Conservation (phyloP, 2,888 invertebrate genomes). For the Scaptomyza flava region DNA sequence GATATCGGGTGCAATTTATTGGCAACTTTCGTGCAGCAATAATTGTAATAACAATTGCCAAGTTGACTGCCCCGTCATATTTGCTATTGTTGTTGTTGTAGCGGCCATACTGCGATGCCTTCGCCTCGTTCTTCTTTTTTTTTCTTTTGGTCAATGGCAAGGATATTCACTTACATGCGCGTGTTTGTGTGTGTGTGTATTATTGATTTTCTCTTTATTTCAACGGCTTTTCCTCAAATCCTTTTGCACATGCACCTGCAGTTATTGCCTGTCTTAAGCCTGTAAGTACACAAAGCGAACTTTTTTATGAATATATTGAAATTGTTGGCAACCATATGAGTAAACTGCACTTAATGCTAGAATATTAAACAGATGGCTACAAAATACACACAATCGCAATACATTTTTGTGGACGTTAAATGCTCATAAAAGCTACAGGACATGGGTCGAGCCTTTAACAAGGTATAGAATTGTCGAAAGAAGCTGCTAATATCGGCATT, state of each 20-base stretch:
- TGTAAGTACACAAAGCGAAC: conserved; percentile 33
- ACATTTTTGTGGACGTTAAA: conserved; percentile 33
- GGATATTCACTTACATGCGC: conserved; percentile 66
- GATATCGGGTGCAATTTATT: conserved; percentile 14
- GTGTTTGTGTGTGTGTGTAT: conserved; percentile 42
- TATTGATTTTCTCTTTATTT: conserved; percentile 63
- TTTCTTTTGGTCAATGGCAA: conserved; percentile 33
- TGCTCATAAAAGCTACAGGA: conserved; percentile 28
- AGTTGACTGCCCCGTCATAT: conserved; percentile 56
- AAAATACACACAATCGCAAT: neutral
- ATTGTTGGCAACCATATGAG: conserved; percentile 12
- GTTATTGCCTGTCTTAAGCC: conserved; percentile 35
- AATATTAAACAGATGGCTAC: conserved; percentile 33
- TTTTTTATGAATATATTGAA: conserved; percentile 21
- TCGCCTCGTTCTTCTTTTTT: conserved; percentile 14
- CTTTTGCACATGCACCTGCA: conserved; percentile 54
- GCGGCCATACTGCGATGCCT: conserved; percentile 57
- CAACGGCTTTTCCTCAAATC: conserved; percentile 33
- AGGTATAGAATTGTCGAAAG: neutral
- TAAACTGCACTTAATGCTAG: conserved; percentile 34
- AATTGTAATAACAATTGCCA: conserved; percentile 51
- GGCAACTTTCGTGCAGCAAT: conserved; percentile 47
- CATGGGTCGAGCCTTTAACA: neutral
- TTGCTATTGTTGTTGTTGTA: conserved; percentile 17
- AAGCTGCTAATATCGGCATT: conserved; percentile 4